Conservation (phyloP, 2,113 vertebrate species). For the Sitta europaea region DNA sequence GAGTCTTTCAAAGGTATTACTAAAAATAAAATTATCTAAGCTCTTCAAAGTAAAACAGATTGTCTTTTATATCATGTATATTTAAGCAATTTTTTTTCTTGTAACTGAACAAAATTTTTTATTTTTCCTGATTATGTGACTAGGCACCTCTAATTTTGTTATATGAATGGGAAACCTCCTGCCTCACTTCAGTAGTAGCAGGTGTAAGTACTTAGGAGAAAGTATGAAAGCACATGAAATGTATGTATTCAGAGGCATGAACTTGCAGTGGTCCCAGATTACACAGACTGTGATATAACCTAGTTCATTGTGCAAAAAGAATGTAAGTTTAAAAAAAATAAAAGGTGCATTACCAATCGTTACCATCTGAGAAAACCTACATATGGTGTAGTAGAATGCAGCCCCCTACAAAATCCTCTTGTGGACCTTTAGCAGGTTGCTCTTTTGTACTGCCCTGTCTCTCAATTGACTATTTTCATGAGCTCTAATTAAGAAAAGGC, state of each 20-base stretch:
- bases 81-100: not conserved
- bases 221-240: rapidly evolving
- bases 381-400: not conserved
- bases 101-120: not conserved
- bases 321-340: not conserved
- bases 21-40: conserved; percentile 1
- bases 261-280: not conserved
- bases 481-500: not conserved
- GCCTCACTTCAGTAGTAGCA: not conserved
- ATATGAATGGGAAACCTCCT: not conserved
- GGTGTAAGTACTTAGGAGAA: not conserved
- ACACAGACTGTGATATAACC: not conserved
- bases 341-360: not conserved
- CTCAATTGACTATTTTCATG: not conserved
- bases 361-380: not conserved
- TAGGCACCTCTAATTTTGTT: not conserved
- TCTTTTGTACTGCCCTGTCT: not conserved
- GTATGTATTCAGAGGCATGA: not conserved
- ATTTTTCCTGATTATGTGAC: not conserved
- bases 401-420: not conserved
- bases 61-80: not conserved
- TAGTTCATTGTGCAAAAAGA: not conserved
- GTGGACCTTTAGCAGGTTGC: rapidly evolving
- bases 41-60: not conserved
- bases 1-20: not conserved